Conservation (phyloP, 2,113 vertebrate species). For the Mesembrinibis cayennensis region DNA sequence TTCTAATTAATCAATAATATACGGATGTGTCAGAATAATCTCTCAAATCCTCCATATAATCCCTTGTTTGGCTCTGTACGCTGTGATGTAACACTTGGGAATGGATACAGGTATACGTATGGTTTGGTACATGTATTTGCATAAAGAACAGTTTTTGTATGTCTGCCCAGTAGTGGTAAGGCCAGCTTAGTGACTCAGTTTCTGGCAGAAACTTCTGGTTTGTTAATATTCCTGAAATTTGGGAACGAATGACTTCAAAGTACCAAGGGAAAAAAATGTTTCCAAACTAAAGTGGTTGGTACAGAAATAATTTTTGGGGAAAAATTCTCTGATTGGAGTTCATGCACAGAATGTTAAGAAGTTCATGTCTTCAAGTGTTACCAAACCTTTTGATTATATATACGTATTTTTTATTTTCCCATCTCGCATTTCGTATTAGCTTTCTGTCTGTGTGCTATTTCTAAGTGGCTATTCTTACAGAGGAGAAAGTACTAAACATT, state of each 20-base stretch:
- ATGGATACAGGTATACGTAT: neutral
- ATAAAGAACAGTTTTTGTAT: neutral
- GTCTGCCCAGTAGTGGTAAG: neutral
- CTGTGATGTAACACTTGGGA: neutral
- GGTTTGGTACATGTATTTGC: neutral
- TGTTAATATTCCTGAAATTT: neutral
- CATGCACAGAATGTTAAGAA: neutral
- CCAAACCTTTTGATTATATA: neutral
- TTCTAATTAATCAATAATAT: neutral
- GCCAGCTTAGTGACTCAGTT: slow-evolving; percentile 2
- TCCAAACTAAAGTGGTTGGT: neutral
- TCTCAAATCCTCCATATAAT: neutral
- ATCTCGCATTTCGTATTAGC: neutral
- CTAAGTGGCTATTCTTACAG: neutral
- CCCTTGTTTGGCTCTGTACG: neutral
- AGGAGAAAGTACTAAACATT: neutral
- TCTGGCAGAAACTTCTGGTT: slow-evolving; percentile 9
- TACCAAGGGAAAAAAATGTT: neutral
- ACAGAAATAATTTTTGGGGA: neutral
- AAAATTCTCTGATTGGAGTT: neutral
- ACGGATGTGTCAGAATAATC: neutral
- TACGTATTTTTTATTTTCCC: neutral
- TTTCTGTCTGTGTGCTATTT: neutral
- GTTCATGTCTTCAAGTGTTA: neutral
- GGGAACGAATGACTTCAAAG: neutral